These are phyloP conservation scores for Carapus acus DNA, from an alignment of 2,797 vertebrate genomes.

Conservation along the genomic window DNA sequence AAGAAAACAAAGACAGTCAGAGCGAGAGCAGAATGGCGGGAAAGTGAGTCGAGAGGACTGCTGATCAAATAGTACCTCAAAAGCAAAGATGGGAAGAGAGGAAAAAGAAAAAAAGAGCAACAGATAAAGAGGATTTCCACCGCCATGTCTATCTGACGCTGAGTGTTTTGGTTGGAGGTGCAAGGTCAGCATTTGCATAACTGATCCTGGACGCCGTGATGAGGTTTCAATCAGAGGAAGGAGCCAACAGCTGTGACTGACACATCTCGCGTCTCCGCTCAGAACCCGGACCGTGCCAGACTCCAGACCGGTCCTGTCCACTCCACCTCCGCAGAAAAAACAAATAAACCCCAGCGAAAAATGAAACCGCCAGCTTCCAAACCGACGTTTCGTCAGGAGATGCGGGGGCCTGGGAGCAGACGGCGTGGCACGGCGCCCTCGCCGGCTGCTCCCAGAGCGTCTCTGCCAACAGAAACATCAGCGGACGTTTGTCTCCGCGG, in stretches of 20 bases:
- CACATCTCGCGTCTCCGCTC: too few species aligned
- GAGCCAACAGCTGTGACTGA: too few species aligned
- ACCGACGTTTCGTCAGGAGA: conserved; percentile 17
- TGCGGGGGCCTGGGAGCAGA: conserved; percentile 19
- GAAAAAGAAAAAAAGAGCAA: neutral
- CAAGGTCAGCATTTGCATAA: conserved; percentile 67
- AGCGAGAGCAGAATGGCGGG: too few species aligned
- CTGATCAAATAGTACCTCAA: too few species aligned
- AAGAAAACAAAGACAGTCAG: too few species aligned
- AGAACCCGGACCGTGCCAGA: conserved; percentile 22
- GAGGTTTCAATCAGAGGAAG: conserved; percentile 24
- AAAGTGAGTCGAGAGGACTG: too few species aligned
- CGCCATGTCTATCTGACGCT: conserved; percentile 37
- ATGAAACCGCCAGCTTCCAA: conserved; percentile 1
- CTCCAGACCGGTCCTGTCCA: too few species aligned
- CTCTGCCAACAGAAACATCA: conserved; percentile 55
- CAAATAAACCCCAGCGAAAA: too few species aligned
- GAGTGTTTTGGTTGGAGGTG: conserved; percentile 28
- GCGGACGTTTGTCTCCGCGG: conserved; percentile 17
- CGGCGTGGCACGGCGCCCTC: conserved; percentile 29
- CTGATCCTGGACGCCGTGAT: conserved; percentile 49
- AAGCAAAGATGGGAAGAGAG: neutral
- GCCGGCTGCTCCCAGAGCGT: conserved; percentile 1
- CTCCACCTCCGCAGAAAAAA: too few species aligned
- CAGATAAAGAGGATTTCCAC: conserved; percentile 47